Conservation (phyloP, 2,888 invertebrate genomes). For the Chelonus formosanus region DNA sequence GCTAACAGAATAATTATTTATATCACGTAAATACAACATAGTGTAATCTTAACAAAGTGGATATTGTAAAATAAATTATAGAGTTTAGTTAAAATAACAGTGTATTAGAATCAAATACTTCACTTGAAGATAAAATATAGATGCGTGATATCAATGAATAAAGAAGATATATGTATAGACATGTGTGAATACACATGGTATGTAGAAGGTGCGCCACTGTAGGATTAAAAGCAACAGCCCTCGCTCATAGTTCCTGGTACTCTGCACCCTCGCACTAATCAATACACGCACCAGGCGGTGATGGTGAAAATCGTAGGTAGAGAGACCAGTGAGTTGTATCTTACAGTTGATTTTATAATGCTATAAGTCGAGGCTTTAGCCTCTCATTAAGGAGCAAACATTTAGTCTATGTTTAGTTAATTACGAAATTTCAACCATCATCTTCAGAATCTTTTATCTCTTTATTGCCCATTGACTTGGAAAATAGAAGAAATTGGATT, state of each 20-base stretch:
- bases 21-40: too few relatives aligned
- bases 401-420: too few relatives aligned
- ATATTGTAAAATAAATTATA: too few relatives aligned
- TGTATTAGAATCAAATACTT: not conserved
- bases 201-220: slow-evolving; percentile 37
- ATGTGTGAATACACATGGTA: slow-evolving; percentile 1
- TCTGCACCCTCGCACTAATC: slow-evolving; percentile 51
- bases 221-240: slow-evolving; percentile 51
- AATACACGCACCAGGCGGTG: slow-evolving; percentile 49
- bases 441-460: too few relatives aligned
- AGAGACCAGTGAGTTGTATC: too few relatives aligned
- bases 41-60: too few relatives aligned
- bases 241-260: slow-evolving; percentile 35
- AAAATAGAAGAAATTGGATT: too few relatives aligned
- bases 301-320: slow-evolving; percentile 31
- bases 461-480: too few relatives aligned
- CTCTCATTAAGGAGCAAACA: too few relatives aligned
- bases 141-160: slow-evolving; percentile 39
- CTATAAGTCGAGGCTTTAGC: not conserved
- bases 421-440: too few relatives aligned
- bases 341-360: too few relatives aligned
- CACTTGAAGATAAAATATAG: slow-evolving; percentile 24
- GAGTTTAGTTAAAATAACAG: not conserved
- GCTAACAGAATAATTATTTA: too few relatives aligned
- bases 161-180: slow-evolving; percentile 7